These are phyloP conservation scores for Diceros bicornis DNA, from an alignment of 2,797 vertebrate genomes.

Conservation along the genomic window DNA sequence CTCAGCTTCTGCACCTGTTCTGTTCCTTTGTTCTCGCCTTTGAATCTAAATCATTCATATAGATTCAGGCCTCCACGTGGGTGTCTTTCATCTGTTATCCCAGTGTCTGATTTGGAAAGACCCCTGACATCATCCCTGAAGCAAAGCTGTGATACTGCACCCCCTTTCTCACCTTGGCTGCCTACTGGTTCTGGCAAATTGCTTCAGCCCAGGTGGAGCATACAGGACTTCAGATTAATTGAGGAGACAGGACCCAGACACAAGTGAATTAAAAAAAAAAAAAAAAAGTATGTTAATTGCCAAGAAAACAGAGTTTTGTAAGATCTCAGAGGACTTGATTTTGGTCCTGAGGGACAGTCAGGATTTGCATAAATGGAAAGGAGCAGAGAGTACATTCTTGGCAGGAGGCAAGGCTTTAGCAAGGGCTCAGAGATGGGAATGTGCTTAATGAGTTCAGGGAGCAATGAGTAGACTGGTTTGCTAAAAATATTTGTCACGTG, in stretches of 20 bases:
- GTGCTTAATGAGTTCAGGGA: conserved; percentile 34
- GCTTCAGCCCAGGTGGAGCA: not conserved
- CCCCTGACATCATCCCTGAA: not conserved
- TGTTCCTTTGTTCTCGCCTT: not conserved
- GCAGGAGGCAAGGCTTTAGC: not conserved
- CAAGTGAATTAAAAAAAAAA: not conserved
- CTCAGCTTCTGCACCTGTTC: not conserved
- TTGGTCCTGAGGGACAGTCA: not conserved
- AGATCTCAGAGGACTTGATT: conserved; percentile 34
- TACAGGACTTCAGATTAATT: not conserved
- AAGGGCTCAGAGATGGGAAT: not conserved
- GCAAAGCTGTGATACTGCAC: not conserved
- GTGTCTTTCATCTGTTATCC: not conserved
- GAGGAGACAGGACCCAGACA: not conserved
- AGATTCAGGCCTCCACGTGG: not conserved
- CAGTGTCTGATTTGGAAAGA: not conserved
- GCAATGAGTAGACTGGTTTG: not conserved
- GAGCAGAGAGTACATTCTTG: conserved; percentile 48
- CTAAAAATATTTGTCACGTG: conserved; percentile 56
- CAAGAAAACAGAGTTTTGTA: not conserved
- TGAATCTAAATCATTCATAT: not conserved
- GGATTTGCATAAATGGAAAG: conserved; percentile 67
- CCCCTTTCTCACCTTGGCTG: not conserved
- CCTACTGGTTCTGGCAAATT: not conserved
- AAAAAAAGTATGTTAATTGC: not conserved